These are phyloP conservation scores for Muntiacus muntjak DNA, from an alignment of 2,113 vertebrate genomes.

Conservation along the genomic window DNA sequence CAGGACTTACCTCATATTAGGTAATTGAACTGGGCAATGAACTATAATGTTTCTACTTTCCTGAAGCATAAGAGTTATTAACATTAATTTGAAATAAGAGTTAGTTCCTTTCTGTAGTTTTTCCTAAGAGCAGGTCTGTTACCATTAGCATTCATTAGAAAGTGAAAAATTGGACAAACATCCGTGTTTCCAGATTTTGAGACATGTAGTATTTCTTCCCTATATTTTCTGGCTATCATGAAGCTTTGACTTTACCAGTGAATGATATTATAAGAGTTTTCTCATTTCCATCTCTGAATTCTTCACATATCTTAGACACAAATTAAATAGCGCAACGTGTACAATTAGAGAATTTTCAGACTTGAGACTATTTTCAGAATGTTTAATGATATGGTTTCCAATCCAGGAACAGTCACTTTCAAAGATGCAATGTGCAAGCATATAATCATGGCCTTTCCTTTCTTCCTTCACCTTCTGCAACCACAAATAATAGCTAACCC, in stretches of 20 bases:
- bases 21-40: not conserved
- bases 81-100: slow-evolving; percentile 29
- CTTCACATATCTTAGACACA: not conserved
- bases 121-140: slow-evolving; percentile 1
- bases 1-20: not conserved
- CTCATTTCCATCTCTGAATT: not conserved
- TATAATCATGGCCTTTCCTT: slow-evolving; percentile 30
- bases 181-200: not conserved
- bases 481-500: slow-evolving; percentile 2
- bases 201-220: not conserved
- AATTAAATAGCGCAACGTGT: not conserved
- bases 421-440: slow-evolving; percentile 1
- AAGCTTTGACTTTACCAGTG: not conserved
- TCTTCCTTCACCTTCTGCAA: not conserved
- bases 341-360: slow-evolving; percentile 32
- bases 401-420: not conserved
- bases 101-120: not conserved
- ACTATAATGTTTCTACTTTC: slow-evolving; percentile 39
- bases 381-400: slow-evolving; percentile 47
- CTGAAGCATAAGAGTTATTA: not conserved
- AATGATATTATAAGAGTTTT: not conserved
- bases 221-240: not conserved
- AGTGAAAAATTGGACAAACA: not conserved
- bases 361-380: slow-evolving; percentile 53
- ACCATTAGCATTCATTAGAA: slow-evolving; percentile 6